These are phyloP conservation scores for Aphaenogaster rudis DNA, from an alignment of 1,140 invertebrate genomes.

Conservation along the genomic window DNA sequence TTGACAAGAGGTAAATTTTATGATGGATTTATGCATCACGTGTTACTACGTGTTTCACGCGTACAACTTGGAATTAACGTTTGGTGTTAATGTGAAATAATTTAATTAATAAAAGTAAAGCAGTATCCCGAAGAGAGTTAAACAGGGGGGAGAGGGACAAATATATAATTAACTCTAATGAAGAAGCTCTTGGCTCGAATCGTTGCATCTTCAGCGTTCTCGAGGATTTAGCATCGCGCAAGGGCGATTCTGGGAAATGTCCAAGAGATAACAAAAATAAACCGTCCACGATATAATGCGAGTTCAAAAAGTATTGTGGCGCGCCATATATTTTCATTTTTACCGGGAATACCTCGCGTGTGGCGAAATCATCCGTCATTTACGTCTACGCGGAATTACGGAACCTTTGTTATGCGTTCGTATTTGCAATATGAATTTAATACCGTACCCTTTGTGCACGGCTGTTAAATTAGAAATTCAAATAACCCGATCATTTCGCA, in stretches of 20 bases:
- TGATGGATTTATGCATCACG: background rate
- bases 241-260: slow-evolving; percentile 31
- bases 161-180: slow-evolving; percentile 23
- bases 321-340: slow-evolving; percentile 46
- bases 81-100: background rate
- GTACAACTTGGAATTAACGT: background rate
- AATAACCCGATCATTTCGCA: slow-evolving; percentile 55
- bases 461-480: slow-evolving; percentile 63
- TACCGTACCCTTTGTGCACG: slow-evolving; percentile 44
- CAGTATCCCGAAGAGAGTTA: background rate
- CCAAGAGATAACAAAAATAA: slow-evolving; percentile 41
- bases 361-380: slow-evolving; percentile 57
- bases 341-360: slow-evolving; percentile 14
- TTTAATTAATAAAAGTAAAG: background rate
- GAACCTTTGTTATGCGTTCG: slow-evolving; percentile 49
- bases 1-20: background rate
- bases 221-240: background rate
- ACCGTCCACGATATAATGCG: slow-evolving; percentile 17
- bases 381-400: slow-evolving; percentile 45
- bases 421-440: slow-evolving; percentile 64
- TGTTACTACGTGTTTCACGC: background rate
- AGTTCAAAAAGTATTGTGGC: slow-evolving; percentile 40
- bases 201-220: background rate
- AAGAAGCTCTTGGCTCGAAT: background rate
- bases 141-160: background rate